Evolutionary conservation across 2,888 invertebrate genomes (phyloP), one percentile per base, ranked within the genome.

Genomic region (Xiphydria camelus): DNA sequence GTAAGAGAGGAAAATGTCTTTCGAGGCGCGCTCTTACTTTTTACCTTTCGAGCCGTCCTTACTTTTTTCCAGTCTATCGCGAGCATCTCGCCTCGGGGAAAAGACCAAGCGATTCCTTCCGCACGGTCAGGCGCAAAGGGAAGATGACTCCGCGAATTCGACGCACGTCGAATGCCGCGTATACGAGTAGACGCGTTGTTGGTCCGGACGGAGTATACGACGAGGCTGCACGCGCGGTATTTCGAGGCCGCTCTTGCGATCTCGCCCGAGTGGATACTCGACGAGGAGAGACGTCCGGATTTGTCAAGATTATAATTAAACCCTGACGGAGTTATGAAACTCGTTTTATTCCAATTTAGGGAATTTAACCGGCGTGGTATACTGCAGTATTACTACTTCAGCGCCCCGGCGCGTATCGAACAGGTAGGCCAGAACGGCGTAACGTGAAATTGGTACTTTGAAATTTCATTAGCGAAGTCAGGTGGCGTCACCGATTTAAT

Each of bases 401-500:
- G 53, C 55, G n/a, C n/a, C n/a, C n/a, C n/a, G 25, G 36, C 36
- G 12, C 55, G 54, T 58, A 50, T 59, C 53, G 51, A 60, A 57
- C 59, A 53, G 52, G 55, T 52, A 60, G 57, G 59, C 61, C 61
- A 63, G 61, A 61, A 64, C 61, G 64, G 59, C 63, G 65, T 64
- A 70, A 68, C 71, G 71, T 71, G 71, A 72, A 72, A 73, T 73
- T 73, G 73, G 70, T 72, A 72, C 70, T 73, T 72, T 67, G 70
- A 73, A 73, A 73, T 73, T 73, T 73, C 73, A 73, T 73, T 73
- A 73, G 71, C 61, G 64, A 70, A 73, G 73, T 73, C 73, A 73
- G 71, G 68, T 71, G 70, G 70, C 71, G 71, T 73, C 71, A 71
- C 73, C 68, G 72, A 73, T 73, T 73, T 71, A 73, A 73, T 73